Conservation (phyloP, 2,888 invertebrate species). For the Caenorhabditis afra region DNA sequence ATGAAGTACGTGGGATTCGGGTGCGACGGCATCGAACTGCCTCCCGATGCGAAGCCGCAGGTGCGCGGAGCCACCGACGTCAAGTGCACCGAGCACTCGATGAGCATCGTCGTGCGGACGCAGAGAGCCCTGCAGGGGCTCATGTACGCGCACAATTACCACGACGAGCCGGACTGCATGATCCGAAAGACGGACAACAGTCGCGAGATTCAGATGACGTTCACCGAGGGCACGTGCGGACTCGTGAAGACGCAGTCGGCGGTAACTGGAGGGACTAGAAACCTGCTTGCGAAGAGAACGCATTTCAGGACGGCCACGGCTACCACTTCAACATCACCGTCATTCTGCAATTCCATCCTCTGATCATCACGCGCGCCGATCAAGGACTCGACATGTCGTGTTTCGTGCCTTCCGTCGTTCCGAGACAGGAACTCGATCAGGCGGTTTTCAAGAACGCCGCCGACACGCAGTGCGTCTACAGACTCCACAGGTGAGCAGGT, state of each 20-base stretch:
- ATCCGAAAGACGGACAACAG: constrained; percentile 67
- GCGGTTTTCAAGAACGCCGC: constrained; percentile 66
- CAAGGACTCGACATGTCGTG: constrained; percentile 75
- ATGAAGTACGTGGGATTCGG: constrained; percentile 78
- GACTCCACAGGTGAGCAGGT: constrained; percentile 77
- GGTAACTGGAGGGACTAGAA: constrained; percentile 52
- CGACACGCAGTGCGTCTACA: constrained; percentile 76
- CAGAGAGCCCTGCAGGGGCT: constrained; percentile 76
- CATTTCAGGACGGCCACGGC: constrained; percentile 71
- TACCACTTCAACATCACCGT: constrained; percentile 76
- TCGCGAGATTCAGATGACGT: constrained; percentile 74
- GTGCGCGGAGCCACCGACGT: constrained; percentile 78
- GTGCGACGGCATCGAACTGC: constrained; percentile 75
- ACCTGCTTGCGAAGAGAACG: neutral
- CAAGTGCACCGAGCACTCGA: constrained; percentile 73
- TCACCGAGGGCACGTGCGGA: constrained; percentile 74
- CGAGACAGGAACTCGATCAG: constrained; percentile 69
- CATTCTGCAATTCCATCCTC: constrained; percentile 79
- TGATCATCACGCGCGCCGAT: constrained; percentile 78
- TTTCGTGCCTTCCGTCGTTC: constrained; percentile 70
- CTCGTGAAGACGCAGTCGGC: constrained; percentile 68
- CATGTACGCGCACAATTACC: constrained; percentile 76
- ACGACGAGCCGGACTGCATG: constrained; percentile 73
- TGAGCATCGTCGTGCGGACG: constrained; percentile 77
- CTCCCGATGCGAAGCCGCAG: constrained; percentile 73